Evolutionary conservation across 2,888 invertebrate genomes (phyloP).

Genomic region (Gerris lacustris): DNA sequence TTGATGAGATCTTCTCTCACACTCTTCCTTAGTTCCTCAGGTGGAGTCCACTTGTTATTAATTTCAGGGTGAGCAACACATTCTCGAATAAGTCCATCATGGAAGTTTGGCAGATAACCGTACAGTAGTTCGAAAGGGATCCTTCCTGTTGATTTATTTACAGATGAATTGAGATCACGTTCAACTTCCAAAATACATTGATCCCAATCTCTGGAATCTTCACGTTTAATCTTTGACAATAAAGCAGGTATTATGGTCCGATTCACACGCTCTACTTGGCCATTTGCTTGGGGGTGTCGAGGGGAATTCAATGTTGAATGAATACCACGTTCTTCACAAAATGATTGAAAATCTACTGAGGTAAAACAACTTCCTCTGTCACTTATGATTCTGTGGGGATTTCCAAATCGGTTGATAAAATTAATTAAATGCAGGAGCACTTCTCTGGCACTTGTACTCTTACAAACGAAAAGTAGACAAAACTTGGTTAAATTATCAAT

Average conservation of each 20-base stretch:
- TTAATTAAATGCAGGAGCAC: background rate
- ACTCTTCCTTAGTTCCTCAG: too few relatives aligned
- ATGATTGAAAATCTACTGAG: background rate
- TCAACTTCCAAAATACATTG: too few relatives aligned
- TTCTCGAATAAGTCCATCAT: too few relatives aligned
- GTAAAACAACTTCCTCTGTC: background rate
- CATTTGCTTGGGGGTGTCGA: background rate
- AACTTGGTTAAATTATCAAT: background rate
- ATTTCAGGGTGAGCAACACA: too few relatives aligned
- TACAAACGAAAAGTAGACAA: background rate
- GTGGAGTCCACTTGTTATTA: too few relatives aligned
- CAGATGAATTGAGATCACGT: too few relatives aligned
- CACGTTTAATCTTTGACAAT: background rate
- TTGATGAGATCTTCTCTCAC: too few relatives aligned
- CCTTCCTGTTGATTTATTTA: too few relatives aligned
- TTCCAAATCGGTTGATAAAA: background rate
- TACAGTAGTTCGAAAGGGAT: too few relatives aligned
- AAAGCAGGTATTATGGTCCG: background rate
- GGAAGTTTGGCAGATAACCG: too few relatives aligned
- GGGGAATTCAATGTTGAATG: background rate
- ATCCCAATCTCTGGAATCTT: background rate
- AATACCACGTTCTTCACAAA: conserved; percentile 7
- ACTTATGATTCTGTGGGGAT: background rate
- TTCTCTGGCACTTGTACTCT: background rate
- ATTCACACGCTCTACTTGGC: conserved; percentile 5